Base-by-base conservation (phyloP, 1,140 invertebrate genomes). In the Hestina assimilis region DNA sequence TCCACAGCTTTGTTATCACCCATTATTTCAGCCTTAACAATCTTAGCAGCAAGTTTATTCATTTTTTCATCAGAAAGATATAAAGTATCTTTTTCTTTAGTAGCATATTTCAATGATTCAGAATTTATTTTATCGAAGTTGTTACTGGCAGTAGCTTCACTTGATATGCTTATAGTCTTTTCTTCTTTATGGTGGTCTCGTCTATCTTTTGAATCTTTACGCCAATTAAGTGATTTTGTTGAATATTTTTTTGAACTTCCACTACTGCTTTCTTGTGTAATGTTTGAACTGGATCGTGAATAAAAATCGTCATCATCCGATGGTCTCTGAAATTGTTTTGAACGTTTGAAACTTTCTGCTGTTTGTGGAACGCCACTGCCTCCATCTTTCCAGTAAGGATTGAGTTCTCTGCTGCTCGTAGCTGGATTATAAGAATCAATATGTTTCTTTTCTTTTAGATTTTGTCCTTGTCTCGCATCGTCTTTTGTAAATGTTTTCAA, bases 351-450 rank as follows among this genome's bases (percentile, higher is more conserved):
- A 38, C 53, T 61, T 20, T 85, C 68, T 17, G 65, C 31, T 54
- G 79, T 68, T 76, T 75, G 67, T 17, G 95, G 96, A 47, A 98
- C 78, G 9, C 96, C 96, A 38, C 90, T 92, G 7, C 96, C 96
- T 52, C 95, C 95, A 87, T 94, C 90, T 90, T 96, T 96, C 96
- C 96, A 98, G 80, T 97, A 96, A 1, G 96, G 96, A 91, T 99
- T 99, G 38, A 97, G 86, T 89, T 98, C 97, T 70, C 92, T 89
- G 1, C 73, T 79, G 73, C 93, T 93, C 59, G 93, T 93, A 1
- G 93, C 92, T 28, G 94, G 93, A 91, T 96, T 90, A 66, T 93
- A 92, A 9, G 89, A 88, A 59, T 91, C 90, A 43, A 90, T 89
- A 59, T 90, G 79, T 66, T 89, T 85, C 66, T 92, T 90, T 24